These are phyloP conservation scores for Odontocerum albicorne DNA, from an alignment of 2,888 invertebrate species.

Conservation along the genomic window DNA sequence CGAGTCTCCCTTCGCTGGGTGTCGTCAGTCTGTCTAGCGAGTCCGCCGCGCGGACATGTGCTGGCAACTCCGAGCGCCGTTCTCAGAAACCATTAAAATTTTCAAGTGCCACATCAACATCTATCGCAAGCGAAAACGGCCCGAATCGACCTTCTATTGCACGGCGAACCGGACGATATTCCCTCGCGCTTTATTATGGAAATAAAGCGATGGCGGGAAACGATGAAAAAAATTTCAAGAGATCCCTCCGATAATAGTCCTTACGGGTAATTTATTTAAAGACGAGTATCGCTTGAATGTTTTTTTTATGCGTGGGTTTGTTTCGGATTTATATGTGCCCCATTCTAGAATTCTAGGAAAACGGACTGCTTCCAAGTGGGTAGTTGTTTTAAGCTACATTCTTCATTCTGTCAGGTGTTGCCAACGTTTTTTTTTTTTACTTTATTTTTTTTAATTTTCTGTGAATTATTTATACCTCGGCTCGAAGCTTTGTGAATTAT, in stretches of 20 bases:
- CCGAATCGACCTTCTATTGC: conserved; percentile 4
- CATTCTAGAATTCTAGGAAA: conserved; percentile 22
- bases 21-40: conserved; percentile 38
- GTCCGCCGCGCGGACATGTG: conserved; percentile 28
- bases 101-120: conserved; percentile 19
- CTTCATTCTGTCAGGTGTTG: conserved; percentile 2
- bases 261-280: conserved; percentile 3
- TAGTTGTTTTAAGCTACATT: conserved; percentile 20
- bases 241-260: conserved; percentile 3
- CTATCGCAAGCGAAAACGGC: conserved; percentile 7
- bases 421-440: not conserved
- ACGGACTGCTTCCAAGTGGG: conserved; percentile 10
- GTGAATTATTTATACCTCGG: too few species aligned
- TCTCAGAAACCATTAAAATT: conserved; percentile 28
- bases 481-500: too few species aligned
- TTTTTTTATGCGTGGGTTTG: conserved; percentile 12
- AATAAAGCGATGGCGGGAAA: not conserved
- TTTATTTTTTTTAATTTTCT: not conserved
- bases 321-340: conserved; percentile 19
- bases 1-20: conserved; percentile 27
- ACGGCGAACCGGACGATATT: not conserved
- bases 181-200: not conserved
- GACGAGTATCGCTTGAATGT: conserved; percentile 5
- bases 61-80: conserved; percentile 28
- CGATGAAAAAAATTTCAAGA: not conserved